Base-by-base conservation (phyloP, 2,888 invertebrate species). In the Pollenia labialis region DNA sequence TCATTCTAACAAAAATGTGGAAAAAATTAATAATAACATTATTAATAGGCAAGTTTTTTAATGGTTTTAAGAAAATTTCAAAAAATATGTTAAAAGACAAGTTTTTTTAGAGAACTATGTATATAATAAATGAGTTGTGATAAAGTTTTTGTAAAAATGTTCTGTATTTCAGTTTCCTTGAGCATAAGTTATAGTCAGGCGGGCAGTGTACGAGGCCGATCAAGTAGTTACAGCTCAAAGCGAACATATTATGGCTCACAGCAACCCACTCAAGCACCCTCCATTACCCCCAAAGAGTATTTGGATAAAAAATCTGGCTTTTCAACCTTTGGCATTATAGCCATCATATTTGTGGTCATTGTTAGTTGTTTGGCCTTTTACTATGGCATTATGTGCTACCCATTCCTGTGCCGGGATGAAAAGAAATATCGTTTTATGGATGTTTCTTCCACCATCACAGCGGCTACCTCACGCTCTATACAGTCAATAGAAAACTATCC, bases 351-450 rank as follows among this genome's bases (percentile, higher is more conserved):
- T 52, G 89, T 89, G 4, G 90, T 92, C 9, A 93, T 93, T 74
- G 88, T 93, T 16, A 66, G 90, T 18, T 91, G 91, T 18, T 88
- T 93, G 48, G 94, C 94, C 0, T 93, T 95, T 56, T 96, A 96
- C 90, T 96, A 96, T 89, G 94, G 95, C 86, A 94, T 95, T 46
- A 94, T 96, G 89, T 96, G 96, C 89, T 96, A 96, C 91, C 96
- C 96, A 44, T 94, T 95, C 68, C 90, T 96, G 66, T 96, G 95
- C 79, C 90, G 91, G 66, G 90, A 91, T 42, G 93, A 93, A 72
- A 91, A 92, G 60, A 93, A 92, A 77, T 93, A 93, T 86, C 91
- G 91, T 50, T 93, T 93, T 71, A 93, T 93, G 93, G 93, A 93
- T 86, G 92, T 91, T 2, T 93, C 93, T 0, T 93, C 93, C 7